These are phyloP conservation scores for Caenorhabditis parvicauda DNA, from an alignment of 2,888 invertebrate species.

Conservation along the genomic window DNA sequence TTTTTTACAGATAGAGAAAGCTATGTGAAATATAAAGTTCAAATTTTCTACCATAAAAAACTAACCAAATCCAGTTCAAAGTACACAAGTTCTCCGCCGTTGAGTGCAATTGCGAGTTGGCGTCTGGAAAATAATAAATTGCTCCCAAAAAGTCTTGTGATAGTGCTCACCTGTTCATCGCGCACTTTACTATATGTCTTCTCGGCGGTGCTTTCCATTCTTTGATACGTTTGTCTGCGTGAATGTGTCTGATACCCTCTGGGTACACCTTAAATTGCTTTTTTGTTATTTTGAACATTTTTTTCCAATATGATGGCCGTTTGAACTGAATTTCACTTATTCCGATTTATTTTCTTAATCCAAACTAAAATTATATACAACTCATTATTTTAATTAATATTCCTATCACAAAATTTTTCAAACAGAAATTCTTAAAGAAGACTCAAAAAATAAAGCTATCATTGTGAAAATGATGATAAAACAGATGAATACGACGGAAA, in stretches of 20 bases:
- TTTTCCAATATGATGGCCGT: neutral
- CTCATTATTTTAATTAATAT: neutral
- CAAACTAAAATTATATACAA: no score
- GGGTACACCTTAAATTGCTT: slow-evolving; percentile 77
- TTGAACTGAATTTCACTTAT: no score
- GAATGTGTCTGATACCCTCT: slow-evolving; percentile 95
- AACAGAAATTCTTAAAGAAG: no score
- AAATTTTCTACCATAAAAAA: slow-evolving; percentile 41
- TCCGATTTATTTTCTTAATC: no score
- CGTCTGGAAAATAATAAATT: slow-evolving; percentile 64
- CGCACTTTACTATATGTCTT: slow-evolving; percentile 92
- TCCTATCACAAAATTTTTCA: no score
- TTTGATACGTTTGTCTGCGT: slow-evolving; percentile 94
- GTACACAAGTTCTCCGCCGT: slow-evolving; percentile 95
- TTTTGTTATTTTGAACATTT: neutral
- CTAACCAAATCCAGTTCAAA: slow-evolving; percentile 98
- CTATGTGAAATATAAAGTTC: neutral
- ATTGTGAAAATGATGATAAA: no score
- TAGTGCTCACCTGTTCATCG: slow-evolving; percentile 95
- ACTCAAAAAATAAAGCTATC: no score
- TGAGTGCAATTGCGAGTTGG: slow-evolving; percentile 95
- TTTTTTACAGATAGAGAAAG: no score
- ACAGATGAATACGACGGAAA: neutral
- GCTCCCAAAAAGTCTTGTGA: slow-evolving; percentile 69
- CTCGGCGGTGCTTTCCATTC: slow-evolving; percentile 99